phyloP scores from a whole-genome alignment of 2,113 vertebrate genomes.

The Gymnarchus niloticus region DNA sequence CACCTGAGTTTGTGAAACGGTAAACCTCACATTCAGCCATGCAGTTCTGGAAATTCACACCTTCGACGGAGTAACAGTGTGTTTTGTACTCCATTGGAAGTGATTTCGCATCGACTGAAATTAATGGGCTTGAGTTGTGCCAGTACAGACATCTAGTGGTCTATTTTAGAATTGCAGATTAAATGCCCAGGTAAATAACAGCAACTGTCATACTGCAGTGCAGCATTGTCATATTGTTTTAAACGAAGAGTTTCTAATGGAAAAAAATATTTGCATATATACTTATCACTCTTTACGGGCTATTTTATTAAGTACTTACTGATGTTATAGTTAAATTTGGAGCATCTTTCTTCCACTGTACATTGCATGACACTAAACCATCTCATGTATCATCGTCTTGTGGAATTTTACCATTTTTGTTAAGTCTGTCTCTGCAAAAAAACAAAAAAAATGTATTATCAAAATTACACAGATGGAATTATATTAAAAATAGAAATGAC shows the following conservation, averaged over 20 bases:
- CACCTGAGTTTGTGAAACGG: neutral
- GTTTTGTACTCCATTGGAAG: neutral
- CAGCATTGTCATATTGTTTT: neutral
- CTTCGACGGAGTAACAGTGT: neutral
- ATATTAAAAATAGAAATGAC: neutral
- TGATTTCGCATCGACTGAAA: neutral
- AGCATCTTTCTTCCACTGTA: neutral
- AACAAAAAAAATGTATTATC: neutral
- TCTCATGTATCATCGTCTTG: neutral
- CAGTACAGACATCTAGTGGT: slow-evolving; percentile 52
- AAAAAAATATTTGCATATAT: neutral
- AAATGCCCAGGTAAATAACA: neutral
- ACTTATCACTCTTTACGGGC: neutral
- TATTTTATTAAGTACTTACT: neutral
- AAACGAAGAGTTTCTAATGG: neutral
- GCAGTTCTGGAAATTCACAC: neutral
- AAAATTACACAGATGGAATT: neutral
- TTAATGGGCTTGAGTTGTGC: slow-evolving; percentile 11
- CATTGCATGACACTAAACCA: neutral
- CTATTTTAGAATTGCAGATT: neutral
- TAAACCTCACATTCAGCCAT: neutral
- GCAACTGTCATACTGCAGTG: slow-evolving; percentile 2
- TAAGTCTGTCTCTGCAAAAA: neutral
- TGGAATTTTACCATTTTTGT: neutral
- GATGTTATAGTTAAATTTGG: neutral